Evolutionary conservation across 2,113 vertebrate genomes (phyloP).

Genomic region (Archocentrus centrarchus): DNA sequence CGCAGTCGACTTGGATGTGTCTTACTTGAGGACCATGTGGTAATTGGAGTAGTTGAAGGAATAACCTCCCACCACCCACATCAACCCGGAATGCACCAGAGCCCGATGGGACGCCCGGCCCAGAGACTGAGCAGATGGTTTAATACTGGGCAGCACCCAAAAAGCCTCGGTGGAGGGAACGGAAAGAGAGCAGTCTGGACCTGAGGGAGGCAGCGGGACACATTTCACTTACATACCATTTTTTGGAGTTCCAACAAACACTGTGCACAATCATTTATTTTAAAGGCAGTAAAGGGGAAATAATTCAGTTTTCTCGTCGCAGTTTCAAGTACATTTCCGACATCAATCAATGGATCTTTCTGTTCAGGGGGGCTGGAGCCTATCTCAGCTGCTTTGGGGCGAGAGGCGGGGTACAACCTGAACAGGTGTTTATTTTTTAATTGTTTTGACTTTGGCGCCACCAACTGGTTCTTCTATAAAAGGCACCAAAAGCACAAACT

Average conservation of each 20-base stretch:
- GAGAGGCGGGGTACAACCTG: fast-evolving
- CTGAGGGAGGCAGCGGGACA: constrained; percentile 64
- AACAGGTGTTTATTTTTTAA: not conserved
- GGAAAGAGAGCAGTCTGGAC: constrained; percentile 93
- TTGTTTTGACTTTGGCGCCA: not conserved
- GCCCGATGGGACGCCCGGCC: constrained; percentile 93
- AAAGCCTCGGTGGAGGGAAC: constrained; percentile 93
- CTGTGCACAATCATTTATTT: not conserved
- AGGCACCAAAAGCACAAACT: not conserved
- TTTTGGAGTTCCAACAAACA: fast-evolving
- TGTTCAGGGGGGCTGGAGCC: not conserved
- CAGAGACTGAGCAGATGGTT: constrained; percentile 91
- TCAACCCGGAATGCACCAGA: constrained; percentile 89
- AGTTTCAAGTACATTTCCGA: no score
- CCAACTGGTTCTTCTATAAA: not conserved
- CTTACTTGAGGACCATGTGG: constrained; percentile 95
- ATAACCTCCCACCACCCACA: constrained; percentile 97
- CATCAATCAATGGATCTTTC: not conserved
- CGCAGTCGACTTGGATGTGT: not conserved
- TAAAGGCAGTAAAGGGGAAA: not conserved
- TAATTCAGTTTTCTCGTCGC: not conserved
- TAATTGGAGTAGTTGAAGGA: constrained; percentile 95
- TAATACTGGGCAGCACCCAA: constrained; percentile 92
- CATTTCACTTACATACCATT: not conserved
- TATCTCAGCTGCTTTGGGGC: no score